Evolutionary conservation across 2,113 vertebrate genomes (phyloP).

Genomic region (Cyrtonyx montezumae): DNA sequence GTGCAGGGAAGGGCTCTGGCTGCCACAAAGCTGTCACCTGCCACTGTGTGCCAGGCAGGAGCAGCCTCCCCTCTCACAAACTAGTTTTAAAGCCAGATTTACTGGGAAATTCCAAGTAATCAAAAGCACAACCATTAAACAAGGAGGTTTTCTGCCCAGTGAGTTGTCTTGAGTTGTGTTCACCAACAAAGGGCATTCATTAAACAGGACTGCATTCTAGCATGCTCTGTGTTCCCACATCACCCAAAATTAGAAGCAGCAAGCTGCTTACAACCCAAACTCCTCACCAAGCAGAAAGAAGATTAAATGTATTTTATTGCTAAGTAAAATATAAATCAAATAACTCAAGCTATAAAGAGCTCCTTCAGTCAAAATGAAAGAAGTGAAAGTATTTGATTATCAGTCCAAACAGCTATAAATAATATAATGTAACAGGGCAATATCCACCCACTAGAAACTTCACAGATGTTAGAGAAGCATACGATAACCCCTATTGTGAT

Average conservation of each 20-base stretch:
- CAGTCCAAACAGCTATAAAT: neutral
- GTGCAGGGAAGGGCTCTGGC: neutral
- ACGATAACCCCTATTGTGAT: constrained; percentile 20
- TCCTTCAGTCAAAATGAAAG: constrained; percentile 6
- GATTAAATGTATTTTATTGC: neutral
- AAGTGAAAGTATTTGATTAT: neutral
- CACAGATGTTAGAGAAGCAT: neutral
- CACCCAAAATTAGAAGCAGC: neutral
- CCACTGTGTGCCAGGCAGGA: neutral
- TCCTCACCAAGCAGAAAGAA: neutral
- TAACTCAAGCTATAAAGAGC: neutral
- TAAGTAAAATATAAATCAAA: neutral
- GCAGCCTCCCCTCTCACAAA: neutral
- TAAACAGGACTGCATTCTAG: neutral
- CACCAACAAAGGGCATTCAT: neutral
- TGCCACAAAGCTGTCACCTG: no score
- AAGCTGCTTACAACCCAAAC: neutral
- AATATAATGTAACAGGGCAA: neutral
- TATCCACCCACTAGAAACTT: neutral
- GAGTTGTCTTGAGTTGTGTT: neutral
- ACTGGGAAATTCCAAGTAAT: no score
- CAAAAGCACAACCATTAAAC: rapidly evolving
- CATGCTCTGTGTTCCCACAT: neutral
- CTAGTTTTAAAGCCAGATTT: neutral
- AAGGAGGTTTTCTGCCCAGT: neutral